Base-by-base conservation (phyloP, 2,113 vertebrate species). In the Petrocephalus zakoni region DNA sequence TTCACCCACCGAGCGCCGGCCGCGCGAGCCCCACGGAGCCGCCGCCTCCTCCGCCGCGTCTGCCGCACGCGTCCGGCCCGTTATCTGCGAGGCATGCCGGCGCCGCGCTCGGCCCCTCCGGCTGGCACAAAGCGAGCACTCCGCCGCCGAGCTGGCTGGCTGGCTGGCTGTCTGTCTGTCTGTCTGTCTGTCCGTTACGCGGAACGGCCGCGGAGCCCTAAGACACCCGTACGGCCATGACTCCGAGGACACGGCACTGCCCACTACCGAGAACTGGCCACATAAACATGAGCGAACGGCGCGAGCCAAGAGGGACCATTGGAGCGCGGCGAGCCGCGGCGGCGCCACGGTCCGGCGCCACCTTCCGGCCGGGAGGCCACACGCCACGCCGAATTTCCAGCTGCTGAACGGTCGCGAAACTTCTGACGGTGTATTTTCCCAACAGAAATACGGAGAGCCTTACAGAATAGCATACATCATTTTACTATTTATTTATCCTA, bases 281-380 rank as follows among this genome's bases (percentile, higher is more conserved):
- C 85, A 55, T 86, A 86, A 86, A 86, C 85, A 86, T 86, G 51
- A 86, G 85, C 51, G 2, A 37, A 55, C 5, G 52, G 56, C 10
- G 52, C 47, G 4, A 15, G n/a, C 49, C 47, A 55, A 34, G 49
- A 55, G 9, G n/a, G 49, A 49, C 84, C 51, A 53, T 22, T 10
- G 4, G 55, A 29, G 52, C 52, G 84, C 11, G n/a, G 29, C 21
- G 25, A 56, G 8, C 51, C 34, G 15, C 2, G 37, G 37, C 19
- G 19, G 13, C 17, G 25, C 0, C 42, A 21, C 29, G 5, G 53
- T 21, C 56, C 25, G 42, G 85, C 85, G 85, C 25, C 85, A 29
- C 85, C 52, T 56, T 17, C 29, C 34, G 85, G 85, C 15, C 17
- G 17, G 51, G 51, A 86, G 4, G 51, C 34, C n/a, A 29, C 25